These are phyloP conservation scores for Ctenomys sociabilis DNA, from an alignment of 2,113 vertebrate species.

Conservation along the genomic window DNA sequence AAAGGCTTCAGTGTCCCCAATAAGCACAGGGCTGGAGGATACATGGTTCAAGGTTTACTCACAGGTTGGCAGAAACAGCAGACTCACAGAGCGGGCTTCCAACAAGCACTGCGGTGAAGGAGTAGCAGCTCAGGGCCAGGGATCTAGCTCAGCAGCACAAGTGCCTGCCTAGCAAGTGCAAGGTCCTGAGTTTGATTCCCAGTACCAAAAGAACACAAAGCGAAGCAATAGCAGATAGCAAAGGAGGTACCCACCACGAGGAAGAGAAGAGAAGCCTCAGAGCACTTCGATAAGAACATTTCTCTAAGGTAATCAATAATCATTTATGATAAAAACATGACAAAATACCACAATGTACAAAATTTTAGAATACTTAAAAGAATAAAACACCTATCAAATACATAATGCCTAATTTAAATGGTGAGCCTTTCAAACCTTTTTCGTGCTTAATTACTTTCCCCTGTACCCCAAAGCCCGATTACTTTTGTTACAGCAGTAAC, in stretches of 20 bases:
- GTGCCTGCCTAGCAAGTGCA: too few species aligned
- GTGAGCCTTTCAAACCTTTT: neutral
- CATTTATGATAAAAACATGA: neutral
- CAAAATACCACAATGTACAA: neutral
- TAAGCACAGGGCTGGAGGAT: neutral
- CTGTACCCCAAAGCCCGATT: neutral
- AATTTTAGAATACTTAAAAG: neutral
- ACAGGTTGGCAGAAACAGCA: neutral
- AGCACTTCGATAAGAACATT: neutral
- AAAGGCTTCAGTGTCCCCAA: neutral
- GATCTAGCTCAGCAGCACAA: too few species aligned
- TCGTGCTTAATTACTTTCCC: neutral
- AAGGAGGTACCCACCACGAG: neutral
- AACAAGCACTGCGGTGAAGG: neutral
- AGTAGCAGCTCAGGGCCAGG: too few species aligned
- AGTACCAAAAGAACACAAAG: neutral
- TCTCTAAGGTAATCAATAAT: neutral
- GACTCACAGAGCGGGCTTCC: neutral
- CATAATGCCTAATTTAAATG: neutral
- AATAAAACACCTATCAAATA: neutral
- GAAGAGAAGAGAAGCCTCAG: fast-evolving
- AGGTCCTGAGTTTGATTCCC: too few species aligned
- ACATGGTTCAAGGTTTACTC: fast-evolving
- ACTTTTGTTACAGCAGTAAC: constrained; percentile 3
- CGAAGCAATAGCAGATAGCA: neutral